phyloP scores from a whole-genome alignment of 2,113 vertebrate species.

The Callospermophilus lateralis region DNA sequence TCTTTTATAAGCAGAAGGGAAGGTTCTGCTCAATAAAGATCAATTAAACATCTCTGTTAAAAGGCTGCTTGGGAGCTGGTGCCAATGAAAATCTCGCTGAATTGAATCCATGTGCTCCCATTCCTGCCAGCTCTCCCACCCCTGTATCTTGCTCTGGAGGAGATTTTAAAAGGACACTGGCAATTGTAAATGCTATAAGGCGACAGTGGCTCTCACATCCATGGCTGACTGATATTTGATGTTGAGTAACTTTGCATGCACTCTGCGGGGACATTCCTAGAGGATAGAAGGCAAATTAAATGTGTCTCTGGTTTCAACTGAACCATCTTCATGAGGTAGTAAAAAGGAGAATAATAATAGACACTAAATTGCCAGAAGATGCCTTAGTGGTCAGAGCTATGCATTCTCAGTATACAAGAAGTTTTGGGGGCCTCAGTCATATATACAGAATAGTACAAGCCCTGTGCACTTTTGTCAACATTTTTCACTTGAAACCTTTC shows the following conservation, averaged over 20 bases:
- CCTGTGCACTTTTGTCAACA: not conserved
- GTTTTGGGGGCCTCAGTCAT: not conserved
- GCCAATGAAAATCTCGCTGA: slow-evolving; percentile 32
- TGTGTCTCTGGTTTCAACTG: not conserved
- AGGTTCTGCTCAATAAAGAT: slow-evolving; percentile 88
- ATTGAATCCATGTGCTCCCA: not conserved
- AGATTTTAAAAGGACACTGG: not conserved
- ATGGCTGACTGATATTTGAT: not conserved
- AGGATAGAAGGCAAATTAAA: not conserved
- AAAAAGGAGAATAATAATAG: not conserved
- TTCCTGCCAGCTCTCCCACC: not conserved
- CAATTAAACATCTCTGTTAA: slow-evolving; percentile 87
- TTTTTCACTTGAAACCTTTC: not conserved
- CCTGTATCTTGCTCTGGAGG: not conserved
- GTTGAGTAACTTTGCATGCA: not conserved
- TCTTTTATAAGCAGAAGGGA: slow-evolving; percentile 87
- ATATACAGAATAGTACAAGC: not conserved
- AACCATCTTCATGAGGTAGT: not conserved
- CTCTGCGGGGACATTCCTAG: not conserved
- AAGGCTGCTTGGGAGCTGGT: slow-evolving; percentile 70
- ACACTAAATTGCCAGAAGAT: not conserved
- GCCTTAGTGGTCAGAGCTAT: not conserved
- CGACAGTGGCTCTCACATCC: not conserved
- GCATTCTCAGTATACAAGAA: not conserved
- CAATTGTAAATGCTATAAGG: not conserved